Conservation (phyloP, 2,888 invertebrate genomes). For the Cheilosia vernalis region DNA sequence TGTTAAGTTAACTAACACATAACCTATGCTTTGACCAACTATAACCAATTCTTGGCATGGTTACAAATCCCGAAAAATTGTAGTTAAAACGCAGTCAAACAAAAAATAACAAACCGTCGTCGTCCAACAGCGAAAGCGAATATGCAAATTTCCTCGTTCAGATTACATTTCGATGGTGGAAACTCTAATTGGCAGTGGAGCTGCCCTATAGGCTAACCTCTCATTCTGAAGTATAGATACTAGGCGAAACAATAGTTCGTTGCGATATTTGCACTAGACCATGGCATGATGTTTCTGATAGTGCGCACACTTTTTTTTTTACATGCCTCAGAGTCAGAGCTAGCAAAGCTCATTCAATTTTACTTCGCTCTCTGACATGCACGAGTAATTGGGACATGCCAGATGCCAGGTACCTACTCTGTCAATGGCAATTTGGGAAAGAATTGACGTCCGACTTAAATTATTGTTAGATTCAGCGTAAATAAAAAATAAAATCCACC, state of each 20-base stretch:
- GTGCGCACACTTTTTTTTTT: conserved; percentile 4
- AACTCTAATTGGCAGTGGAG: conserved; percentile 44
- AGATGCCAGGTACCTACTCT: conserved; percentile 19
- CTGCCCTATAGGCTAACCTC: conserved; percentile 9
- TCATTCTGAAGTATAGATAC: neutral
- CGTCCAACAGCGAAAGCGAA: conserved; percentile 41
- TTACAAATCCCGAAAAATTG: conserved; percentile 4
- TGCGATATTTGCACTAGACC: conserved; percentile 64
- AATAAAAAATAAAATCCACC: neutral
- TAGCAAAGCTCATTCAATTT: conserved; percentile 18
- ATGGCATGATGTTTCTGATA: conserved; percentile 53
- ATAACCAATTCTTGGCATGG: neutral
- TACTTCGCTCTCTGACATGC: conserved; percentile 42
- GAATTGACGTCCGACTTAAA: conserved; percentile 42
- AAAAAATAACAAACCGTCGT: neutral
- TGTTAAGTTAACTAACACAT: neutral
- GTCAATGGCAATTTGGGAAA: conserved; percentile 44
- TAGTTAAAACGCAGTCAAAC: conserved; percentile 9
- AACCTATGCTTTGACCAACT: neutral
- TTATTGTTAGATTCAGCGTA: neutral
- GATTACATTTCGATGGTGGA: conserved; percentile 50
- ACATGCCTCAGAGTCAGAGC: neutral
- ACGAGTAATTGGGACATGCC: conserved; percentile 59
- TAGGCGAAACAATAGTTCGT: conserved; percentile 17
- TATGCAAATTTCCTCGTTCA: conserved; percentile 61